Conservation (phyloP, 2,797 vertebrate genomes). For the Salmo trutta region DNA sequence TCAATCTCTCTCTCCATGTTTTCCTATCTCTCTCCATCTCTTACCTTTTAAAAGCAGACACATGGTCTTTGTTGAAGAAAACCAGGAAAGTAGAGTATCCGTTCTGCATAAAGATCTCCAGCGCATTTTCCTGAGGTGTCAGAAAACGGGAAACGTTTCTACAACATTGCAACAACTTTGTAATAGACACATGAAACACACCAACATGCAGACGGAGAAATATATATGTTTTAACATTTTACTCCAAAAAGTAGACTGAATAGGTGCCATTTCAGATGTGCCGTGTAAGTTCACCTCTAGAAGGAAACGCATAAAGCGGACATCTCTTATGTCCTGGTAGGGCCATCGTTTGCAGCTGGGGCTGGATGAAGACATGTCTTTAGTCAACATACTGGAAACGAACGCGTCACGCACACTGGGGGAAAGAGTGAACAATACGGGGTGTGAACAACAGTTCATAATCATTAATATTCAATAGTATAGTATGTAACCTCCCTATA, state of each 20-base stretch:
- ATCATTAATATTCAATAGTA: too few relatives aligned
- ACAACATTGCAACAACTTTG: not conserved
- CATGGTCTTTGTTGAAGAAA: slow-evolving; percentile 16
- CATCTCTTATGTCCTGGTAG: slow-evolving; percentile 14
- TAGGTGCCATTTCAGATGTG: not conserved
- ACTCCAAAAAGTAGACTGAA: too few relatives aligned
- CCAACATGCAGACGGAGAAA: too few relatives aligned
- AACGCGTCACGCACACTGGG: slow-evolving; percentile 5
- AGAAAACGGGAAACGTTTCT: not conserved
- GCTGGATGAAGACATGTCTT: not conserved
- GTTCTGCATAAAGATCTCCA: slow-evolving; percentile 14
- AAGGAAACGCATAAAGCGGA: slow-evolving; percentile 5
- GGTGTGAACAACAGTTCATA: not conserved
- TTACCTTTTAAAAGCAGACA: slow-evolving; percentile 4
- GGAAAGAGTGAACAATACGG: not conserved
- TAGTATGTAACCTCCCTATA: too few relatives aligned
- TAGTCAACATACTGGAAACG: not conserved
- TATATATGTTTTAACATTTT: too few relatives aligned
- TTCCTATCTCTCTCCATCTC: not conserved
- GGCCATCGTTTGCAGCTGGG: slow-evolving; percentile 10
- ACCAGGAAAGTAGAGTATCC: slow-evolving; percentile 14
- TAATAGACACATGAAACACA: not conserved
- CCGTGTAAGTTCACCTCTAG: not conserved
- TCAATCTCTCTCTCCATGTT: not conserved
- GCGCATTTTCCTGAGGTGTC: not conserved